phyloP scores from a whole-genome alignment of 2,888 invertebrate species.

The Mactromeris polynyma region DNA sequence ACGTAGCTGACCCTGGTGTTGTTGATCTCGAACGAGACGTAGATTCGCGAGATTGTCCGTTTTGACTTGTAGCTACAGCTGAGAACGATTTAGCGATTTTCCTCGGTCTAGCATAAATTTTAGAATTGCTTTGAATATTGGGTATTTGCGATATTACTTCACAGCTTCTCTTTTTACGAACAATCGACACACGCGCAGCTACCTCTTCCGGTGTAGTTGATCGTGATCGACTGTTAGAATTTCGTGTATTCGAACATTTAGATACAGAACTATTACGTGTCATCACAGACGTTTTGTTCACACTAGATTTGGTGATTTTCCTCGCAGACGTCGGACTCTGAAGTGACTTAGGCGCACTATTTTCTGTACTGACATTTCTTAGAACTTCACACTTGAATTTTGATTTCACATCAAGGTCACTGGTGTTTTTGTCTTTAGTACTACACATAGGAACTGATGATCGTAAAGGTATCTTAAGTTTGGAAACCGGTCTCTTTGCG shows the following conservation, averaged over 20 bases:
- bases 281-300: background rate
- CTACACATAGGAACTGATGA: background rate
- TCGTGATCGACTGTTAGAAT: conserved; percentile 3
- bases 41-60: background rate
- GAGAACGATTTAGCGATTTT: background rate
- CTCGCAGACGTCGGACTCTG: background rate
- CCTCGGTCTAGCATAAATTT: no score
- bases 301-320: background rate
- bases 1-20: conserved; percentile 20
- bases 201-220: conserved; percentile 20
- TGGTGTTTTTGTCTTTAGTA: background rate
- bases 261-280: background rate
- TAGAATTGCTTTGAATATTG: background rate
- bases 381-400: background rate
- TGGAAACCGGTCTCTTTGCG: background rate
- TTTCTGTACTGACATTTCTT: background rate
- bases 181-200: background rate
- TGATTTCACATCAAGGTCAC: background rate
- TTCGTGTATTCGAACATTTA: background rate
- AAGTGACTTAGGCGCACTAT: background rate
- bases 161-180: background rate
- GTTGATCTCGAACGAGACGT: conserved; percentile 30
- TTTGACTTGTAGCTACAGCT: background rate
- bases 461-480: background rate
- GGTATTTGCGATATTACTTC: background rate